Conservation (phyloP, 2,888 invertebrate genomes). For the Julus scanicus region DNA sequence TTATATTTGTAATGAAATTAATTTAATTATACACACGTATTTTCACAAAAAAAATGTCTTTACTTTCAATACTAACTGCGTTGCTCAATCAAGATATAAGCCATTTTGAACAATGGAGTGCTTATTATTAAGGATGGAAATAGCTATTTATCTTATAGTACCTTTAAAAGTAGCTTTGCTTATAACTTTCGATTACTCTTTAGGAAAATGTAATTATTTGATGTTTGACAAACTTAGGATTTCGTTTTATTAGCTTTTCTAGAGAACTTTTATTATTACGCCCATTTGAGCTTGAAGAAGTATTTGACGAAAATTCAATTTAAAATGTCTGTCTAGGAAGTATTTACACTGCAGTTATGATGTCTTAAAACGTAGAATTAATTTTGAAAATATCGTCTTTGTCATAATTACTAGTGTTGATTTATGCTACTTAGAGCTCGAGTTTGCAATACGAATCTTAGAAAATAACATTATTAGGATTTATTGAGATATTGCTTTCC, state of each 20-base stretch:
- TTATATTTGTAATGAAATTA: too few species aligned
- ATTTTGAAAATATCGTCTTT: not conserved
- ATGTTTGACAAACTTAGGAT: not conserved
- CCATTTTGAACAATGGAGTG: too few species aligned
- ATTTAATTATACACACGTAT: too few species aligned
- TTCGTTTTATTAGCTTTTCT: too few species aligned
- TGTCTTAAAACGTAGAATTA: not conserved
- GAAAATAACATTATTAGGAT: not conserved
- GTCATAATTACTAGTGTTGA: not conserved
- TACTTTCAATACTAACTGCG: too few species aligned
- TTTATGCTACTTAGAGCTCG: not conserved
- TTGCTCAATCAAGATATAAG: too few species aligned
- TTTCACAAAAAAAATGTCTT: too few species aligned
- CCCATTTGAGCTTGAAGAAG: not conserved
- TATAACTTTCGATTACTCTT: not conserved
- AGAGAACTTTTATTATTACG: too few species aligned
- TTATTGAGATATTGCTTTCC: not conserved
- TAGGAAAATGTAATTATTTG: not conserved
- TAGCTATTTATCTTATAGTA: too few species aligned
- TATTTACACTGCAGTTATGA: slow-evolving; percentile 15
- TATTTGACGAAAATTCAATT: not conserved
- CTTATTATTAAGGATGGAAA: too few species aligned
- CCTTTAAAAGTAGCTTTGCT: not conserved
- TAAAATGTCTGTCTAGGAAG: not conserved
- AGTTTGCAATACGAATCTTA: not conserved